phyloP scores from a whole-genome alignment of 2,113 vertebrate genomes.

The Percina caprodes region DNA sequence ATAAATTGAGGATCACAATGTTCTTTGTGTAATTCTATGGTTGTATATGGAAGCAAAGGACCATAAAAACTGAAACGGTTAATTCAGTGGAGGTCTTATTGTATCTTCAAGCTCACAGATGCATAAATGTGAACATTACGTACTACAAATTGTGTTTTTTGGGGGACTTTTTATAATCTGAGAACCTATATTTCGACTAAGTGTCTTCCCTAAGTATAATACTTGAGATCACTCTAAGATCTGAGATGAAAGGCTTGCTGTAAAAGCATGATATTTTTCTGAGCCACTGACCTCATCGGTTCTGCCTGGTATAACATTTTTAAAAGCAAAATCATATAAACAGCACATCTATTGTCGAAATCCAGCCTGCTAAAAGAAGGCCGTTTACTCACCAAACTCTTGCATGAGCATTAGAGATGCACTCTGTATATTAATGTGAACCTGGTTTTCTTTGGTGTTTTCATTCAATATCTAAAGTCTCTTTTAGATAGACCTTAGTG shows the following conservation, averaged over 20 bases:
- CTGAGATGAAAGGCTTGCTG: constrained; percentile 50
- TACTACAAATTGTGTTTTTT: not conserved
- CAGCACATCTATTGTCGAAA: constrained; percentile 13
- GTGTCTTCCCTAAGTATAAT: constrained; percentile 15
- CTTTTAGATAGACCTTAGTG: too few relatives aligned
- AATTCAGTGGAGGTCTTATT: not conserved
- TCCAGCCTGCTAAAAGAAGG: not conserved
- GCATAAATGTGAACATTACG: constrained; percentile 6
- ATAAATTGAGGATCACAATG: not conserved
- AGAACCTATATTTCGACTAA: constrained; percentile 20
- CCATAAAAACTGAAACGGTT: not conserved
- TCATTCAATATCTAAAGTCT: not conserved
- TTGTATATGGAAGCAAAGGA: not conserved
- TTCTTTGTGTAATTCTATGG: not conserved
- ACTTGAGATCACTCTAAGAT: constrained; percentile 26
- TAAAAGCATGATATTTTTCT: constrained; percentile 18
- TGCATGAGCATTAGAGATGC: not conserved
- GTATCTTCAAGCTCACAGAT: constrained; percentile 9
- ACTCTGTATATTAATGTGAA: constrained; percentile 2
- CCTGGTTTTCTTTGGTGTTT: not conserved
- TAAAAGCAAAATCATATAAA: constrained; percentile 43
- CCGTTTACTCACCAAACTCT: not conserved
- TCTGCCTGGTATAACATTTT: constrained; percentile 24
- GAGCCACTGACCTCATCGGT: constrained; percentile 33
- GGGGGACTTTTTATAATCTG: not conserved